Conservation (phyloP, 2,888 invertebrate genomes). For the Linnaemya vulpina region DNA sequence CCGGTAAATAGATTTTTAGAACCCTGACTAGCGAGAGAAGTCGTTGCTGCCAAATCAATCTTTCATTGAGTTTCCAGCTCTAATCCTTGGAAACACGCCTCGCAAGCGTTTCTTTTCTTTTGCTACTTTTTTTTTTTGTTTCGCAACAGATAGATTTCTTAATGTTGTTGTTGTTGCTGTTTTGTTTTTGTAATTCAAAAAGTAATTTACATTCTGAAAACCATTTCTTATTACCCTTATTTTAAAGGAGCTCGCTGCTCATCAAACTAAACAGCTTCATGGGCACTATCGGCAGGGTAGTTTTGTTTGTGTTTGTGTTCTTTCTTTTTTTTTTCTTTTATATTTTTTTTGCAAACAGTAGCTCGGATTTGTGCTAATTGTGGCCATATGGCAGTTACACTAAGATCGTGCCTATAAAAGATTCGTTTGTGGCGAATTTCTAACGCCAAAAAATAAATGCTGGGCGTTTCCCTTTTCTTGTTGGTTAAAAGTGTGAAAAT, state of each 20-base stretch:
- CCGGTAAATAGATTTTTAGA: too few relatives aligned
- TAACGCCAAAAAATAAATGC: slow-evolving; percentile 12
- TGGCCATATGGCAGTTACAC: slow-evolving; percentile 72
- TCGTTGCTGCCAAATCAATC: slow-evolving; percentile 37
- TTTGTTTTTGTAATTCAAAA: slow-evolving; percentile 53
- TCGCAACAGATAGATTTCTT: slow-evolving; percentile 33
- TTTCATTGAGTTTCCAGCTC: slow-evolving; percentile 33
- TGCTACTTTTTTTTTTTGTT: neutral
- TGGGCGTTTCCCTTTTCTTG: slow-evolving; percentile 59
- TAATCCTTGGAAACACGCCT: slow-evolving; percentile 64
- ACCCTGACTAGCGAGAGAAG: neutral
- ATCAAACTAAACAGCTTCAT: neutral
- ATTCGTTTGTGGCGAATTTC: slow-evolving; percentile 22
- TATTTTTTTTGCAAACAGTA: slow-evolving; percentile 38
- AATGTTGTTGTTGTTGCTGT: slow-evolving; percentile 46
- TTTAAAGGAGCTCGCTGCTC: neutral
- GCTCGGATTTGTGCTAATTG: slow-evolving; percentile 66
- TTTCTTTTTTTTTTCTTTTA: too few relatives aligned
- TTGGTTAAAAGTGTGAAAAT: slow-evolving; percentile 63
- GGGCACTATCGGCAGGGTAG: slow-evolving; percentile 27
- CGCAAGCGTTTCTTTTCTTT: slow-evolving; percentile 43
- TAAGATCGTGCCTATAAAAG: slow-evolving; percentile 15
- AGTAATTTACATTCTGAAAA: neutral
- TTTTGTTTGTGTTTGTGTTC: slow-evolving; percentile 33
- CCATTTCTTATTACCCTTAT: slow-evolving; percentile 46